A percentile compares a stretch with the other conserved stretches of the same genome.
Conservation (phyloP, 1,140 invertebrate species). For the Ectropis grisescens region DNA sequence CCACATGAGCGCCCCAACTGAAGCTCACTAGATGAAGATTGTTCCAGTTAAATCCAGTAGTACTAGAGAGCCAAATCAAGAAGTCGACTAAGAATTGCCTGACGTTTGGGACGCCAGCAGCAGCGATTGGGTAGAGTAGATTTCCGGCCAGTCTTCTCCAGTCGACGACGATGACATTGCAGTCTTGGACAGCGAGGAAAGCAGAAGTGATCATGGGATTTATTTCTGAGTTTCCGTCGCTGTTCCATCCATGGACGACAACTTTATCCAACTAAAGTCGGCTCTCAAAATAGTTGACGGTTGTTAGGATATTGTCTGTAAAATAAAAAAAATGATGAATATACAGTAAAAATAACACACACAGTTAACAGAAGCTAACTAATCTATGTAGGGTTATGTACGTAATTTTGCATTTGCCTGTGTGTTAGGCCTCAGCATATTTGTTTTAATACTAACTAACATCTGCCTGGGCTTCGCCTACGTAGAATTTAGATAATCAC, state of each 20-base stretch:
- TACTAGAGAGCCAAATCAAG: slow-evolving; percentile 51
- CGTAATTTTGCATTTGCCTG: no score
- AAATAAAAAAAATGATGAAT: no score
- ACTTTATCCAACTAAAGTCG: slow-evolving; percentile 21
- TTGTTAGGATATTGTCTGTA: slow-evolving; percentile 24
- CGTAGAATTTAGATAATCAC: no score
- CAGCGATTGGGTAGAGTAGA: slow-evolving; percentile 59
- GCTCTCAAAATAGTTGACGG: slow-evolving; percentile 26
- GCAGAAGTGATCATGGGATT: slow-evolving; percentile 64
- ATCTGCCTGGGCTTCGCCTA: no score
- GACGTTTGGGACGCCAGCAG: slow-evolving; percentile 34
- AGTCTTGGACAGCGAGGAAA: no score
- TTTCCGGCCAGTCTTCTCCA: slow-evolving; percentile 73
- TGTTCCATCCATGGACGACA: slow-evolving; percentile 44
- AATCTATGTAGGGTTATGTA: no score
- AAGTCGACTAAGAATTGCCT: slow-evolving; percentile 47
- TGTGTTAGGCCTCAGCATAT: no score
- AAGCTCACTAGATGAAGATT: slow-evolving; percentile 89
- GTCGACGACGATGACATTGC: slow-evolving; percentile 76
- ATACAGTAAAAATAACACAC: no score
- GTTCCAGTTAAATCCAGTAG: slow-evolving; percentile 37
- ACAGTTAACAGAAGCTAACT: no score
- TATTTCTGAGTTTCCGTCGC: slow-evolving; percentile 17
- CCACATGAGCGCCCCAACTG: slow-evolving; percentile 87
- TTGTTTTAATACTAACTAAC: no score